phyloP scores from a whole-genome alignment of 2,888 invertebrate species.

The Dione vanillae region DNA sequence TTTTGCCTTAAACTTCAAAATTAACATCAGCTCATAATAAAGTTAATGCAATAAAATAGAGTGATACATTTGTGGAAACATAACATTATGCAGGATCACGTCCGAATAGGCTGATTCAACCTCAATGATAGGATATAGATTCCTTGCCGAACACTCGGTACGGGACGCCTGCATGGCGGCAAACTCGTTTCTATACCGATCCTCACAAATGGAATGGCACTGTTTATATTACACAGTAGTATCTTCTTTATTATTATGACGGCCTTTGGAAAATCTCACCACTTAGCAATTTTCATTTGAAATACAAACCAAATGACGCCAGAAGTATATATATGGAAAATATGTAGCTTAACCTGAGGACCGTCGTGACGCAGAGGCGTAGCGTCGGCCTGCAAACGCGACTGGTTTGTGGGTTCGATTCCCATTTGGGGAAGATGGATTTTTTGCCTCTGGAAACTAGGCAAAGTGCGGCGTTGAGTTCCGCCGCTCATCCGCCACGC shows the following conservation, averaged over 20 bases:
- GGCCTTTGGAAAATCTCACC: constrained; percentile 28
- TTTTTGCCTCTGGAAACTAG: too few species aligned
- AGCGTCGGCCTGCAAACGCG: too few species aligned
- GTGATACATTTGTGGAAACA: constrained; percentile 41
- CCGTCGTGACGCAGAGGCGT: too few species aligned
- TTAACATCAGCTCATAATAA: neutral
- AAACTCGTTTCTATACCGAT: constrained; percentile 27
- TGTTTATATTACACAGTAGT: constrained; percentile 31
- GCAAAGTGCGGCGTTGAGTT: too few species aligned
- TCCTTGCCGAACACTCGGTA: constrained; percentile 17
- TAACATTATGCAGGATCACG: constrained; percentile 49
- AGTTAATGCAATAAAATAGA: constrained; percentile 24
- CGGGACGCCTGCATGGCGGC: constrained; percentile 35
- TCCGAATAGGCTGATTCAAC: constrained; percentile 39
- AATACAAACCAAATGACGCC: neutral
- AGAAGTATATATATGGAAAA: too few species aligned
- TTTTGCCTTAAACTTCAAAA: neutral
- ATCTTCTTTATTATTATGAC: constrained; percentile 30
- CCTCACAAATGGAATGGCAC: constrained; percentile 28
- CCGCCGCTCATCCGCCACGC: too few species aligned
- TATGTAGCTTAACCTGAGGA: too few species aligned
- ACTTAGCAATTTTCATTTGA: constrained; percentile 31
- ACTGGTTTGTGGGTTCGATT: too few species aligned
- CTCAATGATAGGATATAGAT: constrained; percentile 42
- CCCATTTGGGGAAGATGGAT: too few species aligned